Evolutionary conservation across 2,113 vertebrate genomes (phyloP), one percentile per base, ranked within the genome.

Genomic region (Anguilla rostrata): DNA sequence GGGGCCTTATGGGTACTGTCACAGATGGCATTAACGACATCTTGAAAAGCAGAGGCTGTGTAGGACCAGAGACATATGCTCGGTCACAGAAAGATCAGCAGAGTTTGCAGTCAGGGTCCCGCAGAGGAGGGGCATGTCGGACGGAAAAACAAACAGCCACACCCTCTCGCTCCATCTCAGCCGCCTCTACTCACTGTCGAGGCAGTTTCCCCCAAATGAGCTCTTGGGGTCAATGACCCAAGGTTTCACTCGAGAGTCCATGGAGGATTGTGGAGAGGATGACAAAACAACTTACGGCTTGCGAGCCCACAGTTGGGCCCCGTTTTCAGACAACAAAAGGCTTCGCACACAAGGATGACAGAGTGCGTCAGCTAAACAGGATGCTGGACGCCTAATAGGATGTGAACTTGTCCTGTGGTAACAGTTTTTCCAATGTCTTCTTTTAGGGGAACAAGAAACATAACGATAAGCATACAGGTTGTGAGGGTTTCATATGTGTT

Each of bases 1-100:
- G 87, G 85, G 89, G 90, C 90, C 93, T 93, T 91, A 92, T 93
- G 92, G 93, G 93, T 92, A 93, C 86, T 91, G 91, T 93, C 93
- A 94, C 93, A 95, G 93, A 95, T 94, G 94, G 93, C 92, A 92
- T 91, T 94, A 95, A 94, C 94, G 93, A 89, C 89, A 90, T 90
- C 90, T 92, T 91, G 90, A 88, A 92, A 86, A 88, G 87, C 88
- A 89, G 91, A 83, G 85, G 92, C 91, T 88, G 78, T 83, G 87
- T 90, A 92, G 93, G 94, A 94, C 91, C 92, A 90, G 90, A 93
- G 91, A 94, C 94, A 95, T 95, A 94, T 94, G 93, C 92, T 94
- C 88, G 81, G 91, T 94, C 91, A 89, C 92, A 92, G 91, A 91
- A 89, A 89, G 89, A 87, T 93, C 90, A 93, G 86, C 82, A 71